A percentile compares a stretch with the other conserved stretches of the same genome.
phyloP scores from a whole-genome alignment of 2,888 invertebrate species.

The Disparrhopalites patrizii region DNA sequence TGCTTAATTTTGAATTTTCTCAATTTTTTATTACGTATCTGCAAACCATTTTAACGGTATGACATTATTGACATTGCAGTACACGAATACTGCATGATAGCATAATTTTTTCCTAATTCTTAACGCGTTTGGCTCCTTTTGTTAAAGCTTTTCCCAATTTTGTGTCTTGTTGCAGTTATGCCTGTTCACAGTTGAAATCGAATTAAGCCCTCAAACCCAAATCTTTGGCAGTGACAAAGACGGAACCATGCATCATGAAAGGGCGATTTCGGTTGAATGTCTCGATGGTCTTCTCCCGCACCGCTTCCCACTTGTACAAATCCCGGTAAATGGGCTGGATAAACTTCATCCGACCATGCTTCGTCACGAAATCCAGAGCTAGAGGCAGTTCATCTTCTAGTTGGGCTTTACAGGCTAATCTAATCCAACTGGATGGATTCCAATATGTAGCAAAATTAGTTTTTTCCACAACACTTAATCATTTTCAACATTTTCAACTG shows the following conservation, averaged over 20 bases:
- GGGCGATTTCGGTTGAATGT: constrained; percentile 67
- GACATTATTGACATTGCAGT: too few species aligned
- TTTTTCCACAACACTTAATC: neutral
- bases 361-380: constrained; percentile 72
- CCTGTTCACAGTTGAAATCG: too few species aligned
- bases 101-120: too few species aligned
- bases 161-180: too few species aligned
- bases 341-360: constrained; percentile 87
- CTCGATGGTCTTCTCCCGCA: constrained; percentile 63
- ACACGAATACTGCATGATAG: too few species aligned
- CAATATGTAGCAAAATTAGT: neutral
- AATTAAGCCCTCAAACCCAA: constrained; percentile 56
- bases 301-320: constrained; percentile 72
- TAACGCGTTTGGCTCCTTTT: too few species aligned
- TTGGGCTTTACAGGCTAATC: constrained; percentile 69
- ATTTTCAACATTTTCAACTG: neutral
- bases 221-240: constrained; percentile 70
- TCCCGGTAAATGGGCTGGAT: constrained; percentile 81
- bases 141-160: too few species aligned
- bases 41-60: too few species aligned
- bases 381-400: constrained; percentile 64
- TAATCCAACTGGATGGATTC: constrained; percentile 69
- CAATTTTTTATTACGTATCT: too few species aligned
- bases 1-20: too few species aligned
- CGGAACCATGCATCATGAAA: constrained; percentile 80